Conservation (phyloP, 2,888 invertebrate genomes). For the Scelioninae gen. 1 region DNA sequence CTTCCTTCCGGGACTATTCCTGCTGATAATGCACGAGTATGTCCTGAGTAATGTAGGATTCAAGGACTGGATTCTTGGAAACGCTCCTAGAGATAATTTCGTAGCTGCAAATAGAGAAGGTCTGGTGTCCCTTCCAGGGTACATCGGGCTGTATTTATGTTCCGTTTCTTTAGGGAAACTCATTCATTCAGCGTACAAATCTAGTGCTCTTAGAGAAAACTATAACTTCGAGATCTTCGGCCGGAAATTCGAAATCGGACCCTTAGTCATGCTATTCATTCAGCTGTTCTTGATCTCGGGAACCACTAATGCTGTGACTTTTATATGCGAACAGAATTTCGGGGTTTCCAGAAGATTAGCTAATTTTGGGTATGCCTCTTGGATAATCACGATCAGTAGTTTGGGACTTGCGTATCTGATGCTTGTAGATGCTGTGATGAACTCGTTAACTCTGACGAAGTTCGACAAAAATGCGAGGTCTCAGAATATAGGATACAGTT, state of each 20-base stretch:
- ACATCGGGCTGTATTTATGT: constrained; percentile 92
- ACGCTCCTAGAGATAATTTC: constrained; percentile 86
- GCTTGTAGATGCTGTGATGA: constrained; percentile 85
- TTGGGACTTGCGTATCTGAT: constrained; percentile 86
- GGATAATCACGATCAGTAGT: constrained; percentile 89
- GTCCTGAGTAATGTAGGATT: constrained; percentile 87
- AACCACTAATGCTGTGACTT: constrained; percentile 84
- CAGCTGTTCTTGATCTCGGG: constrained; percentile 78
- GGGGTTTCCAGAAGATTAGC: constrained; percentile 92
- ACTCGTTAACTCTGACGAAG: background rate
- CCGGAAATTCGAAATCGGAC: constrained; percentile 74
- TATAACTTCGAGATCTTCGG: constrained; percentile 72
- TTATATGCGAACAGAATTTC: constrained; percentile 85
- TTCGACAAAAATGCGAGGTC: constrained; percentile 28
- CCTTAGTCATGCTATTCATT: constrained; percentile 78
- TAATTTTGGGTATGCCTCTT: constrained; percentile 92
- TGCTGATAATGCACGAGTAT: constrained; percentile 88
- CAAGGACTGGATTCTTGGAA: constrained; percentile 89
- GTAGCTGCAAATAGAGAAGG: constrained; percentile 96
- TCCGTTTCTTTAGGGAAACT: constrained; percentile 88
- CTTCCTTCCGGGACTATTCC: constrained; percentile 86
- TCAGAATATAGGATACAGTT: constrained; percentile 73
- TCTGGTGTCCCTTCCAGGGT: constrained; percentile 93
- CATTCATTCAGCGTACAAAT: constrained; percentile 81
- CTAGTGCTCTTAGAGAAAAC: constrained; percentile 37